phyloP scores from a whole-genome alignment of 2,797 vertebrate genomes.

The Perodicticus potto region DNA sequence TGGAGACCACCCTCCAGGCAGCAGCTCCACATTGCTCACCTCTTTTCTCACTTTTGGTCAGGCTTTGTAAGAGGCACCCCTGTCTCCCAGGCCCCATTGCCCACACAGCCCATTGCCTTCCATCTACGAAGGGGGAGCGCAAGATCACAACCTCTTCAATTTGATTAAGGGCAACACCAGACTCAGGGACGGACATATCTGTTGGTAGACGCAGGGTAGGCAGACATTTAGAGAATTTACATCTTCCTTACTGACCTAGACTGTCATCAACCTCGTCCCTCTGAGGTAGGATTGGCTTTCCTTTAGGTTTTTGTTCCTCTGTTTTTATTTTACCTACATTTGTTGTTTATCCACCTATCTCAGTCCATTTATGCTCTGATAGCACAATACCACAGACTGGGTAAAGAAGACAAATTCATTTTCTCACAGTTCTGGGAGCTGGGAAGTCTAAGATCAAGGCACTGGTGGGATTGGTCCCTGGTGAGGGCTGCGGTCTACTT shows the following conservation, averaged over 20 bases:
- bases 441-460: background rate
- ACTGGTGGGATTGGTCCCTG: background rate
- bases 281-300: background rate
- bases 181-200: background rate
- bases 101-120: background rate
- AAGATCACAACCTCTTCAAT: background rate
- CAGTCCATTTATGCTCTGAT: background rate
- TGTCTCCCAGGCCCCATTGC: background rate
- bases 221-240: background rate
- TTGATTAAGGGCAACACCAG: background rate
- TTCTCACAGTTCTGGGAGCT: background rate
- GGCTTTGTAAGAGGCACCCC: background rate
- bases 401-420: background rate
- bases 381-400: background rate
- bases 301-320: background rate
- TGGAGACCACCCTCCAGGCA: background rate
- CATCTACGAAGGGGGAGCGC: background rate
- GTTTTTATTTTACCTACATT: background rate
- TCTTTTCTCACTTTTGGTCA: background rate
- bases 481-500: background rate
- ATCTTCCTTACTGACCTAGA: background rate
- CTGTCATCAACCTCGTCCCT: background rate
- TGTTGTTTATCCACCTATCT: background rate
- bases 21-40: background rate
- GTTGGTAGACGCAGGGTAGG: background rate